Evolutionary conservation across 2,888 invertebrate genomes (phyloP).

Genomic region (Macrosiphum euphorbiae): DNA sequence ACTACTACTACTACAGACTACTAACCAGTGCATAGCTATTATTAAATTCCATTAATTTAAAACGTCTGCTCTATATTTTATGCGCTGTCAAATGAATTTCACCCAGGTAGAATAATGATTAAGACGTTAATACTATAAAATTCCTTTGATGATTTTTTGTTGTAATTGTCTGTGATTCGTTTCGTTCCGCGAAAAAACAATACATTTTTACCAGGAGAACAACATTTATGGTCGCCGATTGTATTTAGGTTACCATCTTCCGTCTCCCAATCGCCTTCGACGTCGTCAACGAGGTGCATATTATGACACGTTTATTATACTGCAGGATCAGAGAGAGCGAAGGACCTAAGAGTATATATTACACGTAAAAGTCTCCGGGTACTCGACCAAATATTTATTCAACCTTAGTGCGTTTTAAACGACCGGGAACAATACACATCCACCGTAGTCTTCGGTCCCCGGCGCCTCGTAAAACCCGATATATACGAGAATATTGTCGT

Average conservation of each 20-base stretch:
- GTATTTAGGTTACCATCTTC: neutral
- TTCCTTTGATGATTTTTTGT: neutral
- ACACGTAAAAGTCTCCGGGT: slow-evolving; percentile 25
- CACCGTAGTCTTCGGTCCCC: neutral
- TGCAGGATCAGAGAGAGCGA: neutral
- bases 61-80: slow-evolving; percentile 25
- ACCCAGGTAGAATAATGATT: neutral
- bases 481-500: slow-evolving; percentile 46
- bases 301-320: neutral
- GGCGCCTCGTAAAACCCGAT: slow-evolving; percentile 50
- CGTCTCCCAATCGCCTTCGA: neutral
- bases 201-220: neutral
- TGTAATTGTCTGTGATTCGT: slow-evolving; percentile 33
- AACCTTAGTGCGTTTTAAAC: slow-evolving; percentile 50
- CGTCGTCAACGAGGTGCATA: neutral
- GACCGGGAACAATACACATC: slow-evolving; percentile 25
- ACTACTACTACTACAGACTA: neutral
- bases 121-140: neutral
- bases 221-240: neutral
- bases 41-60: slow-evolving; percentile 54
- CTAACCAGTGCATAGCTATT: neutral
- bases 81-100: slow-evolving; percentile 40
- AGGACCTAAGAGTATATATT: slow-evolving; percentile 20
- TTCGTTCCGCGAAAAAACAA: neutral
- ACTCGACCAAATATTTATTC: slow-evolving; percentile 47